Percentiles rank a stretch among this genome's conserved stretches.
These are phyloP conservation scores for Eristalis tenax DNA, from an alignment of 2,888 invertebrate species.

Conservation along the genomic window DNA sequence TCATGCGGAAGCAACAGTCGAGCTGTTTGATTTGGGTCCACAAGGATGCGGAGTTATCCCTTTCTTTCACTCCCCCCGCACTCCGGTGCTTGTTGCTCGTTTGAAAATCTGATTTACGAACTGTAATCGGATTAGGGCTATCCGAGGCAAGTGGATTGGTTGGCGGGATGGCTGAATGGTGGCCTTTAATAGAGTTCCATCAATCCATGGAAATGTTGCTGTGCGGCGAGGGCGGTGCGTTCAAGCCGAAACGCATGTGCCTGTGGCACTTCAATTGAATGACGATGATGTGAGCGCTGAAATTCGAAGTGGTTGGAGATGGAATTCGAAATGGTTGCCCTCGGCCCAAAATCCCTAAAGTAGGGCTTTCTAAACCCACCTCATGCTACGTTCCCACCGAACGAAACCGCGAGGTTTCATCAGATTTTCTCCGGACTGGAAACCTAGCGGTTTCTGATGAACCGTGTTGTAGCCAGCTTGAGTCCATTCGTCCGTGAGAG, in stretches of 20 bases:
- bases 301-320: too few relatives aligned
- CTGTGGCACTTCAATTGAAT: neutral
- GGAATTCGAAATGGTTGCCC: too few relatives aligned
- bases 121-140: slow-evolving; percentile 60
- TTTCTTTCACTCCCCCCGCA: neutral
- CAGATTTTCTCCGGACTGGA: too few relatives aligned
- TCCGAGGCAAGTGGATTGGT: slow-evolving; percentile 50
- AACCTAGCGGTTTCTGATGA: too few relatives aligned
- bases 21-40: slow-evolving; percentile 62
- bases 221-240: neutral
- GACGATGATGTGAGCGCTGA: neutral
- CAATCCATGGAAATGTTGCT: slow-evolving; percentile 6
- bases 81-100: slow-evolving; percentile 33
- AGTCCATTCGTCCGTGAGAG: too few relatives aligned
- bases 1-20: slow-evolving; percentile 68
- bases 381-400: too few relatives aligned
- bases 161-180: slow-evolving; percentile 4
- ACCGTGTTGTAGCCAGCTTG: too few relatives aligned
- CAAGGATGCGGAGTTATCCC: slow-evolving; percentile 33
- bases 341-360: too few relatives aligned
- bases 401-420: too few relatives aligned
- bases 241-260: neutral
- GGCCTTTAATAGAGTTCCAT: slow-evolving; percentile 41
- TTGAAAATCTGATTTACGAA: slow-evolving; percentile 49
- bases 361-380: too few relatives aligned